Evolutionary conservation across 2,888 invertebrate species (phyloP).

Genomic region (Digitonthophagus gazella): DNA sequence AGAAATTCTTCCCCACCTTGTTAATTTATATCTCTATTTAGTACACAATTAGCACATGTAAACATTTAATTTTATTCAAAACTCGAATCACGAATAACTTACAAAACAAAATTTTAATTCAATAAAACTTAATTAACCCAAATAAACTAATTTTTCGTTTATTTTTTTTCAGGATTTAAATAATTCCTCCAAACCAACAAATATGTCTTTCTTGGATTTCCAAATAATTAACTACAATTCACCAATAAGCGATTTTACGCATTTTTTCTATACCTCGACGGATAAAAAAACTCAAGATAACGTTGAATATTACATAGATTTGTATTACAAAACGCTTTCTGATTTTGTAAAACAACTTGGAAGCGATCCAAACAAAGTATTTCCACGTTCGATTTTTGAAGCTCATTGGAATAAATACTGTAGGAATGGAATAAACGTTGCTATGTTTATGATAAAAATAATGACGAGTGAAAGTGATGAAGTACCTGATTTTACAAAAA

Average conservation of each 20-base stretch:
- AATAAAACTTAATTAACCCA: too few relatives aligned
- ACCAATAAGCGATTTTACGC: constrained; percentile 23
- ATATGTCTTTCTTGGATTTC: constrained; percentile 24
- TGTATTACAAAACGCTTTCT: constrained; percentile 23
- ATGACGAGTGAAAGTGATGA: constrained; percentile 35
- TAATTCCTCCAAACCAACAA: constrained; percentile 7
- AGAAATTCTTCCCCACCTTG: too few relatives aligned
- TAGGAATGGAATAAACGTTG: constrained; percentile 35
- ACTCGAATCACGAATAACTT: too few relatives aligned
- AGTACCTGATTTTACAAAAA: constrained; percentile 30
- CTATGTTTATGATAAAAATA: constrained; percentile 34
- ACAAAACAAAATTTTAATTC: too few relatives aligned
- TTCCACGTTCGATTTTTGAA: constrained; percentile 33
- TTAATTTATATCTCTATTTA: too few relatives aligned
- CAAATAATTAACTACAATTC: constrained; percentile 22
- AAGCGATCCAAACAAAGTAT: constrained; percentile 31
- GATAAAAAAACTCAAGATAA: constrained; percentile 18
- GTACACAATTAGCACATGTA: too few relatives aligned
- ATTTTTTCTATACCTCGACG: constrained; percentile 22
- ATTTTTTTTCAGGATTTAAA: constrained; percentile 21
- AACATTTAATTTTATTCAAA: too few relatives aligned
- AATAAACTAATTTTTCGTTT: neutral
- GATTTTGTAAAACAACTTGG: constrained; percentile 18
- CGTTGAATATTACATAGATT: constrained; percentile 14
- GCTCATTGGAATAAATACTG: constrained; percentile 37